Base-by-base conservation (phyloP, 2,888 invertebrate genomes). In the Mythimna ferrago region DNA sequence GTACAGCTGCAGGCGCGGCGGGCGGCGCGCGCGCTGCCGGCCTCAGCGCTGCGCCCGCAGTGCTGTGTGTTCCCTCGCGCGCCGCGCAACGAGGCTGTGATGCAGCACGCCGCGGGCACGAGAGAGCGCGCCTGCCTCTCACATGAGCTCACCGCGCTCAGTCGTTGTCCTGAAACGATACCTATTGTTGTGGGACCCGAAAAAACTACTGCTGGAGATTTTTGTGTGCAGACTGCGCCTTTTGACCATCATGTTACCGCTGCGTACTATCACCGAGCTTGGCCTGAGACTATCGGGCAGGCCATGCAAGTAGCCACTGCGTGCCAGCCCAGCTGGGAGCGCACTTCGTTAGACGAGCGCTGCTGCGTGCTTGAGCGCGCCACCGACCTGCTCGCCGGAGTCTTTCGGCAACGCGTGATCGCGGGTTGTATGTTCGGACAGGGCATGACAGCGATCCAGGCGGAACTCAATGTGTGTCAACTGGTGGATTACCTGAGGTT, bases 341-440 rank as follows among this genome's bases (percentile, higher is more conserved):
- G 96, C 67, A 97, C 97, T 26, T 97, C 99, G 0, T 94, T 99
- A 54, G 96, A 97, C 62, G 97, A 98, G 6, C 97, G 98, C 73
- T 96, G 98, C 56, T 96, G 97, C 68, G 98, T 99, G 85, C 98
- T 98, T 97, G 96, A 98, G 57, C 97, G 97, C 86, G 99, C 99
- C 10, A 99, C 99, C 0, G 98, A 98, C 89, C 92, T 99, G 76
- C 98, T 99, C 97, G 97, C 98, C 1, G 97, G 97, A 6, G 97
- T 98, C 89, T 99, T 99, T 94, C 96, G 99, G 66, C 98, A 98
- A 90, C 97, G 97, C 66, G 92, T 99, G 72, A 98, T 99, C 93
- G 99, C 99, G 0, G 97, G 99, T 0, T 99, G 99, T 9, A 99
- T 99, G 98, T 93, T 99, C 76, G 99, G 99, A 0, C 99, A 99